phyloP scores from a whole-genome alignment of 2,113 vertebrate species.

The Pogonocichla stellata region DNA sequence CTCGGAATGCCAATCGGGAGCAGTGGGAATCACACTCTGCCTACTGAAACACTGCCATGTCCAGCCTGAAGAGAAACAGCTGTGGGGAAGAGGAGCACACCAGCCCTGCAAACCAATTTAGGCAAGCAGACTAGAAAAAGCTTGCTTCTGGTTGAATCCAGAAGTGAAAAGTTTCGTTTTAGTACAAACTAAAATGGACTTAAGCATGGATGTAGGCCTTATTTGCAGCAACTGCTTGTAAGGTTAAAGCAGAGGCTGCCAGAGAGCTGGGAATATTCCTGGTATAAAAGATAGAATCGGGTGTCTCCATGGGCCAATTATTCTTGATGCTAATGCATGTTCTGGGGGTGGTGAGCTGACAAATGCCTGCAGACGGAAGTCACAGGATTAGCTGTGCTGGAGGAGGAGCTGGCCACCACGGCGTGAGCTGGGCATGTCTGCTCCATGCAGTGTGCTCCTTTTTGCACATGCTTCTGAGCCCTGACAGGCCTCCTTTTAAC shows the following conservation, averaged over 20 bases:
- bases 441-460: background rate
- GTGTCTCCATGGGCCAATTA: background rate
- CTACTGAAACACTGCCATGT: background rate
- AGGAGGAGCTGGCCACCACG: background rate
- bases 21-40: background rate
- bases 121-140: background rate
- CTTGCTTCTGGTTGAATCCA: background rate
- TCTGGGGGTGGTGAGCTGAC: background rate
- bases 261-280: background rate
- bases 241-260: background rate
- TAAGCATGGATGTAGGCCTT: background rate
- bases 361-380: background rate
- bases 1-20: rapidly evolving
- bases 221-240: background rate
- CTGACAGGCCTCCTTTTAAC: background rate
- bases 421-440: rapidly evolving
- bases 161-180: background rate
- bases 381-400: background rate
- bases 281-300: background rate
- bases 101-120: background rate
- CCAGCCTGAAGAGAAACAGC: conserved; percentile 9
- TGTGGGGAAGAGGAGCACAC: background rate
- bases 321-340: background rate
- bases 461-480: background rate
- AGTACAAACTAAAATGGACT: background rate